Evolutionary conservation across 2,113 vertebrate genomes (phyloP).

Genomic region (Psephotus haematonotus): DNA sequence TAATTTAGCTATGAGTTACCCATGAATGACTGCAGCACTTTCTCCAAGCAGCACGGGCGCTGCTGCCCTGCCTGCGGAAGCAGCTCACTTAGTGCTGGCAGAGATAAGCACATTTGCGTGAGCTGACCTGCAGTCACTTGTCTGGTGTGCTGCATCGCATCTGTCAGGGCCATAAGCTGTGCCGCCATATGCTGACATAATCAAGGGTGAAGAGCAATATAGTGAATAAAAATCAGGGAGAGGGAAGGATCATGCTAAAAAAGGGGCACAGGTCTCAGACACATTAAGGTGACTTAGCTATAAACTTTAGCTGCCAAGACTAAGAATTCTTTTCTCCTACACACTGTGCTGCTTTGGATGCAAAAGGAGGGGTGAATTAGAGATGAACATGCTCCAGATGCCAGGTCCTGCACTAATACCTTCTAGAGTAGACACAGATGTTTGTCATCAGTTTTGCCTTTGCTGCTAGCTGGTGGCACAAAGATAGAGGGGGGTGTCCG

Average conservation of each 20-base stretch:
- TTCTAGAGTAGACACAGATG: not conserved
- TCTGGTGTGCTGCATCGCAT: not conserved
- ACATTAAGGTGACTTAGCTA: not conserved
- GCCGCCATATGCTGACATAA: not conserved
- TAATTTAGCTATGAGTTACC: not conserved
- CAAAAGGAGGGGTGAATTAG: not conserved
- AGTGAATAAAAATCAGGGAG: not conserved
- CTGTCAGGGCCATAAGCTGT: not conserved
- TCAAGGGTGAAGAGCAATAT: not conserved
- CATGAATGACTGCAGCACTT: rapidly evolving
- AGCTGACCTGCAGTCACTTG: not conserved
- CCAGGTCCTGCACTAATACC: not conserved
- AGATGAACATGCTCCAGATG: not conserved
- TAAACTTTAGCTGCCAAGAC: not conserved
- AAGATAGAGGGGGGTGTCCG: not conserved
- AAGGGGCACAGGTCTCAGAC: not conserved
- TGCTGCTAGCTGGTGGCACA: not conserved
- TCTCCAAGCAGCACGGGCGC: not conserved
- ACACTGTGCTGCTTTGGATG: not conserved
- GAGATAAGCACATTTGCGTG: not conserved
- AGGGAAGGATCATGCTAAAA: not conserved
- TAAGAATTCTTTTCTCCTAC: not conserved
- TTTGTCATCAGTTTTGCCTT: not conserved
- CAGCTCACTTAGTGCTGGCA: not conserved
- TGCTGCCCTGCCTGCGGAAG: not conserved